Evolutionary conservation across 2,113 vertebrate species (phyloP).

Genomic region (Malaclemys terrapin): DNA sequence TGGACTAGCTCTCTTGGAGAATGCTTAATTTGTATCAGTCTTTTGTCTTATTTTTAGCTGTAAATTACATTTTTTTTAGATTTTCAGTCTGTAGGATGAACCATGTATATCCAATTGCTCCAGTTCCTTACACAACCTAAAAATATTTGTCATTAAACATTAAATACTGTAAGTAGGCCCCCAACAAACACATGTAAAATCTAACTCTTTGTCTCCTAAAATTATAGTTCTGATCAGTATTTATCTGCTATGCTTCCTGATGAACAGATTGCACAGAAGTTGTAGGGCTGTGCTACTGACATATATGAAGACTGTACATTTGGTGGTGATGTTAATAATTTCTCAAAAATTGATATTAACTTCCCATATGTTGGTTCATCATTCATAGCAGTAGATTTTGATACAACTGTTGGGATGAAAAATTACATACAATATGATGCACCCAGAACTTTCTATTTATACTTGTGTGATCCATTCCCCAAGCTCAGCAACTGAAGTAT

Average conservation of each 20-base stretch:
- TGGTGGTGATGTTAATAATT: slow-evolving; percentile 4
- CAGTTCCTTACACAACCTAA: neutral
- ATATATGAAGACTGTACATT: neutral
- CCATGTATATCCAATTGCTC: neutral
- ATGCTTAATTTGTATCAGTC: neutral
- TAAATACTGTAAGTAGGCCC: neutral
- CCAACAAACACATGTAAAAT: neutral
- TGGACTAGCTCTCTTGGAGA: neutral
- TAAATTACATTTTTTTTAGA: neutral
- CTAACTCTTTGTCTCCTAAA: neutral
- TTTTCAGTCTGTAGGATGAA: neutral
- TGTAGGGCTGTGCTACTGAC: neutral
- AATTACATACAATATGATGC: neutral
- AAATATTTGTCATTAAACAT: neutral
- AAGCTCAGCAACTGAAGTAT: neutral
- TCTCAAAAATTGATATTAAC: neutral
- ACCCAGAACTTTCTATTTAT: neutral
- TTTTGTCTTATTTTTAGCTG: neutral
- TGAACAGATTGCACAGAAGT: neutral
- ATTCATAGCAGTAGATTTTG: neutral
- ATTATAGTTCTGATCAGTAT: neutral
- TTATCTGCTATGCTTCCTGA: neutral
- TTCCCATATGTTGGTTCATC: neutral
- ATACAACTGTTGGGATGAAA: neutral
- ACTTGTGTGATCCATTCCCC: neutral